Conservation (phyloP, 1,140 invertebrate genomes). For the Cephus cinctus region DNA sequence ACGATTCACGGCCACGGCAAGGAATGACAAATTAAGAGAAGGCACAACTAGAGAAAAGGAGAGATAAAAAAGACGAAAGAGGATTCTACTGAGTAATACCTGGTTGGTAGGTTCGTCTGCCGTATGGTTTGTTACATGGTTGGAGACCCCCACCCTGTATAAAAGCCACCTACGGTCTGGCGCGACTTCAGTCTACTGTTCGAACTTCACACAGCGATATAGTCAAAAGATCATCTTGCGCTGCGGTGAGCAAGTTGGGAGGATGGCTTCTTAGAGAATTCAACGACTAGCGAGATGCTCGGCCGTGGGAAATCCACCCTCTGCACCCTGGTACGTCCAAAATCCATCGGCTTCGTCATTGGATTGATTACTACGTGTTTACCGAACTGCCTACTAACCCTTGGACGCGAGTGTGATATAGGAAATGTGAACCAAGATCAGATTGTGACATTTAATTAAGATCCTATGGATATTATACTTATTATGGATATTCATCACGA, state of each 20-base stretch:
- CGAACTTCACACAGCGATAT: constrained; percentile 14
- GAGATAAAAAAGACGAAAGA: no score
- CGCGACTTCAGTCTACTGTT: constrained; percentile 29
- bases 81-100: constrained; percentile 24
- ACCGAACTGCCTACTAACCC: no score
- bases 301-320: constrained; percentile 14
- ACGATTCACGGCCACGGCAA: no score
- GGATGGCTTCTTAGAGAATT: constrained; percentile 2
- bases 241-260: not conserved
- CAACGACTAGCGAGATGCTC: constrained; percentile 16
- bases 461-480: no score
- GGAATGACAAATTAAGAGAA: no score
- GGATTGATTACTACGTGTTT: no score
- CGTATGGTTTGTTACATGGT: no score
- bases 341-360: constrained; percentile 7
- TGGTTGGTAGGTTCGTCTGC: constrained; percentile 21
- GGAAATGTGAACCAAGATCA: no score
- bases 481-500: no score
- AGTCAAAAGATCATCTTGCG: constrained; percentile 2
- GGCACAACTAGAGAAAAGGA: constrained; percentile 14
- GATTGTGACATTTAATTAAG: no score
- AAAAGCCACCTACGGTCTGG: constrained; percentile 24
- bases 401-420: no score
- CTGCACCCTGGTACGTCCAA: constrained; percentile 23
- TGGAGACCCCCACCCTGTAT: constrained; percentile 30